A percentile compares a stretch with the other conserved stretches of the same genome.
Evolutionary conservation across 1,140 invertebrate species (phyloP).

Genomic region (Euura saliciscinereae): DNA sequence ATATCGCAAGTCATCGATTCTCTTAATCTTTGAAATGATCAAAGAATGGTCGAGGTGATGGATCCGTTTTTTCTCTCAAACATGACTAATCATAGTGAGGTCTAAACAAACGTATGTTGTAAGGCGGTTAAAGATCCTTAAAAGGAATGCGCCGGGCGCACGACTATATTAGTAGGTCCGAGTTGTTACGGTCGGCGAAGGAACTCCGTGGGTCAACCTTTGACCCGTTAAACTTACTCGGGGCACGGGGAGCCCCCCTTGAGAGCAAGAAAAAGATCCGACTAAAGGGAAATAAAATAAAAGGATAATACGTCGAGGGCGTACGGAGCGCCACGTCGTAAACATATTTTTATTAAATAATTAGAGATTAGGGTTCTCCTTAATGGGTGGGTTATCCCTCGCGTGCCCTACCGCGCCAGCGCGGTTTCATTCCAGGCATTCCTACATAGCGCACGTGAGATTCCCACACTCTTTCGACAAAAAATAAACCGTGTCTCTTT

Average conservation of each 20-base stretch:
- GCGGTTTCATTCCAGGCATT: slow-evolving; percentile 52
- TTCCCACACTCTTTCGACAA: slow-evolving; percentile 52
- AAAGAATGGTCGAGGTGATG: no score
- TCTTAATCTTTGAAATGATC: no score
- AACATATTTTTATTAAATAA: slow-evolving; percentile 64
- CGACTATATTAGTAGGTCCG: slow-evolving; percentile 1
- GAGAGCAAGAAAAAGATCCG: slow-evolving; percentile 27
- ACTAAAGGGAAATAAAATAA: slow-evolving; percentile 28
- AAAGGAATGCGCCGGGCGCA: slow-evolving; percentile 6
- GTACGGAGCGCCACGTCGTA: slow-evolving; percentile 58
- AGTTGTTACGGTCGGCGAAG: background rate
- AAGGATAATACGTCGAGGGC: slow-evolving; percentile 35
- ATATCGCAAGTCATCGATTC: no score
- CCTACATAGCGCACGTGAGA: slow-evolving; percentile 56
- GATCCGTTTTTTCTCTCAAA: no score
- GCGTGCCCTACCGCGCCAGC: slow-evolving; percentile 45
- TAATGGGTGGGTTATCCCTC: slow-evolving; percentile 57
- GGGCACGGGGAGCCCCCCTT: slow-evolving; percentile 12
- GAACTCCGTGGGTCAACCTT: slow-evolving; percentile 38
- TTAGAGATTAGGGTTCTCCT: slow-evolving; percentile 57
- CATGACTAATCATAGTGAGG: no score
- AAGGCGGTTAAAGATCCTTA: no score
- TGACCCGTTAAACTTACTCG: slow-evolving; percentile 42
- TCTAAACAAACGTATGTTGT: no score
- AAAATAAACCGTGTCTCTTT: background rate